phyloP scores from a whole-genome alignment of 2,797 vertebrate species.

The Paedocypris micromegethes region DNA sequence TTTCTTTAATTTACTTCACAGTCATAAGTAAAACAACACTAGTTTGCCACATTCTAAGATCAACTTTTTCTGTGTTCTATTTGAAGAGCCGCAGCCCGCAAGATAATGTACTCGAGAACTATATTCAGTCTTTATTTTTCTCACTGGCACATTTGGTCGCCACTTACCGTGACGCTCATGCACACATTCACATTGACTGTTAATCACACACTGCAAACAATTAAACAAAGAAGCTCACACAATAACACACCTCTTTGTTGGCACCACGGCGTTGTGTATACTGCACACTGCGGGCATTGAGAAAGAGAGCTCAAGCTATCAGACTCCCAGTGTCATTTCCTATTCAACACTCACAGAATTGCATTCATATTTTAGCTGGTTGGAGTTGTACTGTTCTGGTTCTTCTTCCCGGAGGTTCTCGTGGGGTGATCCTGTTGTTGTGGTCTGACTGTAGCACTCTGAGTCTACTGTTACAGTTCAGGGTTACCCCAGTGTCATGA shows the following conservation, averaged over 20 bases:
- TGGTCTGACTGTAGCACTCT: conserved; percentile 27
- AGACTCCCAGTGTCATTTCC: conserved; percentile 26
- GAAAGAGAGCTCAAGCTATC: conserved; percentile 10
- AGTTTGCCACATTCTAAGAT: too few relatives aligned
- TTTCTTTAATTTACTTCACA: too few relatives aligned
- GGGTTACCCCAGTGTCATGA: conserved; percentile 42
- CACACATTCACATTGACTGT: conserved; percentile 4
- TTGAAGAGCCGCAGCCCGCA: too few relatives aligned
- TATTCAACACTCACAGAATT: conserved; percentile 30
- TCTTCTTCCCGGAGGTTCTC: conserved; percentile 27
- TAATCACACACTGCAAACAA: conserved; percentile 9
- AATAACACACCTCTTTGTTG: conserved; percentile 34
- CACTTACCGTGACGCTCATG: background rate
- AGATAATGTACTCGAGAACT: too few relatives aligned
- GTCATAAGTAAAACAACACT: too few relatives aligned
- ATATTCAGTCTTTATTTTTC: too few relatives aligned
- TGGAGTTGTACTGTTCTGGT: conserved; percentile 6
- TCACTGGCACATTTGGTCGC: background rate
- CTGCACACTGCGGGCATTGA: conserved; percentile 25
- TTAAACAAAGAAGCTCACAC: conserved; percentile 28
- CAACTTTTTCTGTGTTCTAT: too few relatives aligned
- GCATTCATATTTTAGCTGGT: conserved; percentile 31
- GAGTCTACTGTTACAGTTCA: conserved; percentile 41
- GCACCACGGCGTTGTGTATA: conserved; percentile 14
- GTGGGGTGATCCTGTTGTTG: conserved; percentile 35